phyloP scores from a whole-genome alignment of 2,888 invertebrate genomes.

The Chesias legatella region DNA sequence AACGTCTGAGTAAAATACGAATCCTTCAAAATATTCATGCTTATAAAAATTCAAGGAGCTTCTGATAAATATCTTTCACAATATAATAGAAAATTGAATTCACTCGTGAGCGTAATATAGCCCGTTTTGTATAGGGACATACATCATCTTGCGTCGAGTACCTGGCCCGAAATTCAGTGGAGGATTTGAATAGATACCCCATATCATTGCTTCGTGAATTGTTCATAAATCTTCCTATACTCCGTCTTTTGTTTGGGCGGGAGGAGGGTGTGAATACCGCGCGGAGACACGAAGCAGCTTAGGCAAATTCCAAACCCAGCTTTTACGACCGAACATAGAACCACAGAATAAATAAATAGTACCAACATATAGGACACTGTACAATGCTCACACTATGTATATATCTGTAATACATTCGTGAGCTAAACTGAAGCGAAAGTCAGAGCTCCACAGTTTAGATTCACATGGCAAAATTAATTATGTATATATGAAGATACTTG shows the following conservation, averaged over 20 bases:
- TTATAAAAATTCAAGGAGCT: conserved; percentile 19
- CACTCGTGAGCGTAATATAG: conserved; percentile 32
- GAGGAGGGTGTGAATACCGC: conserved; percentile 34
- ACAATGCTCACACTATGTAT: not conserved
- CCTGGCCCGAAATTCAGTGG: conserved; percentile 56
- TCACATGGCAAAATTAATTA: too few relatives aligned
- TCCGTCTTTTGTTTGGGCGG: conserved; percentile 69
- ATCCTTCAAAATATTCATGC: too few relatives aligned
- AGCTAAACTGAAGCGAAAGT: too few relatives aligned
- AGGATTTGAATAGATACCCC: conserved; percentile 70
- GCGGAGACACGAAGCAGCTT: conserved; percentile 35
- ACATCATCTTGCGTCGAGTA: conserved; percentile 57
- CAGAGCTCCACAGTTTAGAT: too few relatives aligned
- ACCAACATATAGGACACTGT: not conserved
- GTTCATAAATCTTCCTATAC: conserved; percentile 73
- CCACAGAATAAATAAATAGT: conserved; percentile 6
- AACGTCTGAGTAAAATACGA: not conserved
- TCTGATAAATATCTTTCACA: conserved; percentile 22
- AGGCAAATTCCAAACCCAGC: conserved; percentile 50
- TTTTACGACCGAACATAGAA: conserved; percentile 42
- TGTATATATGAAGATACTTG: too few relatives aligned
- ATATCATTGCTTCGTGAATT: conserved; percentile 73
- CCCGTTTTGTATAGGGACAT: conserved; percentile 51
- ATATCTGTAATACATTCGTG: too few relatives aligned
- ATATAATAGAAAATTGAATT: conserved; percentile 44